phyloP scores from a whole-genome alignment of 2,888 invertebrate species.

The Melolontha melolontha region DNA sequence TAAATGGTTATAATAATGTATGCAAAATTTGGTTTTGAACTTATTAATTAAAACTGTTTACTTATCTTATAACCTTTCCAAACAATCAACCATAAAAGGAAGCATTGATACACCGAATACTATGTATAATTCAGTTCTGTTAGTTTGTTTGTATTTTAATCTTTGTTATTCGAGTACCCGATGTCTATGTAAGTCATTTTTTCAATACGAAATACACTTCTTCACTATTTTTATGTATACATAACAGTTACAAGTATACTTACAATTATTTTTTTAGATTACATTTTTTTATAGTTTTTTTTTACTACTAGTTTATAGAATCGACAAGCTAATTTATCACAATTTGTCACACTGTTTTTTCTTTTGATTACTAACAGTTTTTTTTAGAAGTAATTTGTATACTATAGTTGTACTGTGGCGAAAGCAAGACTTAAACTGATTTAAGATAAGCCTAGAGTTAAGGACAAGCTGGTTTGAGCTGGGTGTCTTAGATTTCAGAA shows the following conservation, averaged over 20 bases:
- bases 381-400: background rate
- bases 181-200: slow-evolving; percentile 46
- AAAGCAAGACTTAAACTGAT: slow-evolving; percentile 9
- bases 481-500: slow-evolving; percentile 52
- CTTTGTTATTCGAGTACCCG: slow-evolving; percentile 43
- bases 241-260: slow-evolving; percentile 30
- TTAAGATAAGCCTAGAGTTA: slow-evolving; percentile 28
- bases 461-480: slow-evolving; percentile 66
- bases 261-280: slow-evolving; percentile 15
- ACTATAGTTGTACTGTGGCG: slow-evolving; percentile 28
- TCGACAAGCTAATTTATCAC: slow-evolving; percentile 10
- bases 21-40: too few relatives aligned
- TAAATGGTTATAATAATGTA: too few relatives aligned
- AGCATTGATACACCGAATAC: slow-evolving; percentile 3
- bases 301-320: slow-evolving; percentile 12
- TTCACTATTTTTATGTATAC: slow-evolving; percentile 38
- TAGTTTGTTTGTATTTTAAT: slow-evolving; percentile 41
- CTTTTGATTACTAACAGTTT: slow-evolving; percentile 30
- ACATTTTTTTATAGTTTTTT: slow-evolving; percentile 16
- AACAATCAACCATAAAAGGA: background rate
- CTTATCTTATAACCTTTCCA: background rate
- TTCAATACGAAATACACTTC: slow-evolving; percentile 42
- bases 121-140: slow-evolving; percentile 35
- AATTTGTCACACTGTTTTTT: slow-evolving; percentile 21
- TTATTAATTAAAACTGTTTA: too few relatives aligned